Base-by-base conservation (phyloP, 2,113 vertebrate species). In the Menura novaehollandiae region DNA sequence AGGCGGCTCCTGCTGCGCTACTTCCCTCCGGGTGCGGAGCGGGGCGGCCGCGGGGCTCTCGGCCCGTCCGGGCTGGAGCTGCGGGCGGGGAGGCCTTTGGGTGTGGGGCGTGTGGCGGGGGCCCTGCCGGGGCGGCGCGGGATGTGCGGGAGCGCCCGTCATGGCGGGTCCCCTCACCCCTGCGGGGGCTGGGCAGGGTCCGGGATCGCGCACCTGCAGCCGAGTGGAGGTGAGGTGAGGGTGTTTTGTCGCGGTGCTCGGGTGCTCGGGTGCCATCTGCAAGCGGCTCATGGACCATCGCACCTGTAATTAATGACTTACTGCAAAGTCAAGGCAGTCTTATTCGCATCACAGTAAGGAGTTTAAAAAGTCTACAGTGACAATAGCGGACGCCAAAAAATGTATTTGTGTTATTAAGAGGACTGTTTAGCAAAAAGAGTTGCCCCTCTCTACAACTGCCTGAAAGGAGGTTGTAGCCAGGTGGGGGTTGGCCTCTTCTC, bases 1-100 rank as follows among this genome's bases (percentile, higher is more conserved):
- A 99, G 98, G 94, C 97, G 99, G 76, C 98, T 99, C 69, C 96
- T 99, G 69, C 98, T 99, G 16, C 98, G 99, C 47, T 99, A 99
- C 97, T 99, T 98, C 89, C 99, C 99, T 6, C 99, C 99, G 98
- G 99, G 99, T 99, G 98, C 96, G 30, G 56, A 37, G 6, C 46
- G 30, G 74, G 32, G 44, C 7, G 19, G 39, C 4, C 9, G n/a
- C n/a, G 43, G 11, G 30, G 21, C 9, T 33, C 43, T 12, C 17
- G 5, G 35, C 30, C 72, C 60, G 20, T 13, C 7, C 39, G 43
- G 53, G 13, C 15, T 2, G 39, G 46, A 52, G 37, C 44, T 22
- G 17, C 5, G 28, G 13, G 37, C 12, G 32, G 33, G 51, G 22
- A 4, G 44, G 8, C 24, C 12, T n/a, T 11, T 15, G 66, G 46